Evolutionary conservation across 1,140 invertebrate species (phyloP), one percentile per base, ranked within the genome.

Genomic region (Leptoteleia sp.): DNA sequence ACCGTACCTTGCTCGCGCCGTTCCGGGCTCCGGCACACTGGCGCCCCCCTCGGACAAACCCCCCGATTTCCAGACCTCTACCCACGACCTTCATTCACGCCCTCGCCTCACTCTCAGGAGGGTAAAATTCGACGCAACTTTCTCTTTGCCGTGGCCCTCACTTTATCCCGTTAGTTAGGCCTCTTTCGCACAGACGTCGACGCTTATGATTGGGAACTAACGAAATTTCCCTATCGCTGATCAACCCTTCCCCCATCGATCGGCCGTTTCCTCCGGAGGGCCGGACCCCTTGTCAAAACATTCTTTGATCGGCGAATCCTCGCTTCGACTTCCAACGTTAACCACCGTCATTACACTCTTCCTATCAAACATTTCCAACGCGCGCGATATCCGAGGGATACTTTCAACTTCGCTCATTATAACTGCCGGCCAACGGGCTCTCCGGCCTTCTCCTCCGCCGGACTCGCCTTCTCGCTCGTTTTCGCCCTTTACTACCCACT

Each of bases 31-130:
- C n/a, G n/a, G n/a, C n/a, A n/a, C n/a, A n/a, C 52, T 50, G 40
- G 71, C n/a, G n/a, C n/a, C n/a, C 76, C 75, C 81, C 79, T 76
- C 78, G 70, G 72, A 76, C 82, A 76, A 84, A 80, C n/a, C n/a
- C n/a, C 81, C 82, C 81, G 81, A 83, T 81, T 77, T 83, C 40
- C 65, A 64, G 75, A 64, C n/a, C n/a, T n/a, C 57, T 67, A 71
- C 80, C 67, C 71, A 43, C 59, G 54, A 59, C 78, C 77, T 73
- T 80, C 79, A 75, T 81, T 75, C 68, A 76, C 81, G 82, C 84
- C 84, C 84, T 83, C 79, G 81, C 78, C 83, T 81, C 84, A 77
- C 83, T 83, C 79, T 86, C 76, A 82, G 83, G 84, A 86, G 83
- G 86, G 85, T 83, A 81, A 87, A 86, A 85, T 86, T 84, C 75